Evolutionary conservation across 2,113 vertebrate species (phyloP).

Genomic region (Phaethon lepturus): DNA sequence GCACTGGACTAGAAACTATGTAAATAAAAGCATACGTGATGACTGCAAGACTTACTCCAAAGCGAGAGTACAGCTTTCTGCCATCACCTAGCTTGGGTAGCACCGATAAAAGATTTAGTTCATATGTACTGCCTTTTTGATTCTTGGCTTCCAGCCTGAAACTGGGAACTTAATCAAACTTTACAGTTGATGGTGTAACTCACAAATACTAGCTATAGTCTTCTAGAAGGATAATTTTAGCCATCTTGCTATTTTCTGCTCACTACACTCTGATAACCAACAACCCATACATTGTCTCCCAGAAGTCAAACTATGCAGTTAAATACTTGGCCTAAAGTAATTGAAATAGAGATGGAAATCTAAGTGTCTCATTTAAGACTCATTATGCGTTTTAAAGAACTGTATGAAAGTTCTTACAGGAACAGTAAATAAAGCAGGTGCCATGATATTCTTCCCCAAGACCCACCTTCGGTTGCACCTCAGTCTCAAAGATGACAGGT

Average conservation of each 20-base stretch:
- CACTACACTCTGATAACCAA: not conserved
- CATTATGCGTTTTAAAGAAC: not conserved
- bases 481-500: not conserved
- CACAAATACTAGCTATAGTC: not conserved
- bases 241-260: not conserved
- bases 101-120: not conserved
- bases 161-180: not conserved
- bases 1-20: not conserved
- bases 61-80: not conserved
- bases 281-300: not conserved
- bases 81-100: not conserved
- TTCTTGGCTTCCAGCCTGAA: not conserved
- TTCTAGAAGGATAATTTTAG: not conserved
- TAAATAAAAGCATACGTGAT: not conserved
- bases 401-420: not conserved
- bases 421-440: not conserved
- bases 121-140: not conserved
- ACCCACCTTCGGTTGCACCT: rapidly evolving
- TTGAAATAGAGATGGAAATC: not conserved
- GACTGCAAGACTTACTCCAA: not conserved
- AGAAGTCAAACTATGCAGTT: not conserved
- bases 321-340: not conserved
- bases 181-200: not conserved
- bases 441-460: not conserved
- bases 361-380: not conserved